Conservation (phyloP, 2,113 vertebrate genomes). For the Gymnorhina tibicen region DNA sequence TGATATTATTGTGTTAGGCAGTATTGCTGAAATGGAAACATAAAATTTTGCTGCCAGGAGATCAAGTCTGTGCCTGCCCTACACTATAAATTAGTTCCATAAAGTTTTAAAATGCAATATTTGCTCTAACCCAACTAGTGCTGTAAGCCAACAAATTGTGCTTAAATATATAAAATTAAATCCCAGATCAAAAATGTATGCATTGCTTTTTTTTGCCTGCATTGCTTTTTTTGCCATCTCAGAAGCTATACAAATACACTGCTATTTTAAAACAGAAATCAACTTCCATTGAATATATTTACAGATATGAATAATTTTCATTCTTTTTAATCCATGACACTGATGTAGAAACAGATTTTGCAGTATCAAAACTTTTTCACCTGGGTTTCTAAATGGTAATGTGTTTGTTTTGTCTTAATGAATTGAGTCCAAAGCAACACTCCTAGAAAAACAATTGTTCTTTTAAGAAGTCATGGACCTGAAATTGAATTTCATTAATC, state of each 20-base stretch:
- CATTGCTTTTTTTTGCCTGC: neutral
- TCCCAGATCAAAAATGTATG: neutral
- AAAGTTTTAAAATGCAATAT: constrained; percentile 70
- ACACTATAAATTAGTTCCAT: constrained; percentile 71
- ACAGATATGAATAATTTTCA: neutral
- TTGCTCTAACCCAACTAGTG: constrained; percentile 29
- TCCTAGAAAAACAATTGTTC: neutral
- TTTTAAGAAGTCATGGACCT: neutral
- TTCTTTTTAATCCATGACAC: neutral
- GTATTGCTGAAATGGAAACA: constrained; percentile 75
- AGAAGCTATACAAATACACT: neutral
- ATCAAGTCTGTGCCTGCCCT: constrained; percentile 69
- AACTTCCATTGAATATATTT: neutral
- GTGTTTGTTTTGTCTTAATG: neutral
- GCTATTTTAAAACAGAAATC: neutral
- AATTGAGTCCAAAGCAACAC: neutral
- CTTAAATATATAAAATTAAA: constrained; percentile 62
- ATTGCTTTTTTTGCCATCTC: neutral
- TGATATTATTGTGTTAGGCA: constrained; percentile 78
- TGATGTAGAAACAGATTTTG: neutral
- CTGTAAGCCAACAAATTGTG: constrained; percentile 16
- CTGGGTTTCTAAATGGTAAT: neutral
- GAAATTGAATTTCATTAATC: neutral
- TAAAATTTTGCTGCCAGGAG: constrained; percentile 73
- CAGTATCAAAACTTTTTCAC: neutral